phyloP scores from a whole-genome alignment of 2,888 invertebrate species.

The Andrena praecox region DNA sequence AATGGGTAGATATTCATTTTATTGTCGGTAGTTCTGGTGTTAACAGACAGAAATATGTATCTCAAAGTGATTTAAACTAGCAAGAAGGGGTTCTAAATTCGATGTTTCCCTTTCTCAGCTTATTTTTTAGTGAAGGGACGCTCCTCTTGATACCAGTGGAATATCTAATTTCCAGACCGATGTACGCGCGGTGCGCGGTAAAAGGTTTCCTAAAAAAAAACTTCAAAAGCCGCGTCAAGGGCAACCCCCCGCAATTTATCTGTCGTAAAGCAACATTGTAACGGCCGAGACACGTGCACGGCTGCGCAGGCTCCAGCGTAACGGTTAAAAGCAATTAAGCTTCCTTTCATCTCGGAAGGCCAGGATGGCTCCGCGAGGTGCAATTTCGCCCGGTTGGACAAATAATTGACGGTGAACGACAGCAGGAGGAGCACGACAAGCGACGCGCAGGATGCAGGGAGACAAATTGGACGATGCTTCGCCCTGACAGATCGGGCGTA shows the following conservation, averaged over 20 bases:
- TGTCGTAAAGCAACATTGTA: conserved; percentile 63
- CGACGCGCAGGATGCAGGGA: conserved; percentile 54
- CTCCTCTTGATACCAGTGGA: neutral
- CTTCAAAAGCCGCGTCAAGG: conserved; percentile 25
- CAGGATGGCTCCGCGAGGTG: conserved; percentile 52
- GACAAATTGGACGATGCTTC: conserved; percentile 63
- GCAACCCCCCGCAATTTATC: conserved; percentile 57
- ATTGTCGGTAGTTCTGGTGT: no score
- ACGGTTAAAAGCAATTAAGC: conserved; percentile 70
- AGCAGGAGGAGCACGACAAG: conserved; percentile 51
- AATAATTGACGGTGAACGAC: conserved; percentile 65
- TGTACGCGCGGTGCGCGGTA: conserved; percentile 27
- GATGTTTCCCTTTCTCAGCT: neutral
- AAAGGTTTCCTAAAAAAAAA: conserved; percentile 47
- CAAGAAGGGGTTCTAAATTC: neutral
- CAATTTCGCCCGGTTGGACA: conserved; percentile 67
- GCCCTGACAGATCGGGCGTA: conserved; percentile 52
- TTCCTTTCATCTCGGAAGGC: conserved; percentile 58
- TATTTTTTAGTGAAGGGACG: conserved; percentile 13
- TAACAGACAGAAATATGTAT: no score
- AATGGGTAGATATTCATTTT: no score
- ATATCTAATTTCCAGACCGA: neutral
- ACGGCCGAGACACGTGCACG: conserved; percentile 46
- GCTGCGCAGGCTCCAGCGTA: conserved; percentile 54
- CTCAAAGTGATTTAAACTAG: neutral